Evolutionary conservation across 2,113 vertebrate species (phyloP).

Genomic region (Crotalus viridis): DNA sequence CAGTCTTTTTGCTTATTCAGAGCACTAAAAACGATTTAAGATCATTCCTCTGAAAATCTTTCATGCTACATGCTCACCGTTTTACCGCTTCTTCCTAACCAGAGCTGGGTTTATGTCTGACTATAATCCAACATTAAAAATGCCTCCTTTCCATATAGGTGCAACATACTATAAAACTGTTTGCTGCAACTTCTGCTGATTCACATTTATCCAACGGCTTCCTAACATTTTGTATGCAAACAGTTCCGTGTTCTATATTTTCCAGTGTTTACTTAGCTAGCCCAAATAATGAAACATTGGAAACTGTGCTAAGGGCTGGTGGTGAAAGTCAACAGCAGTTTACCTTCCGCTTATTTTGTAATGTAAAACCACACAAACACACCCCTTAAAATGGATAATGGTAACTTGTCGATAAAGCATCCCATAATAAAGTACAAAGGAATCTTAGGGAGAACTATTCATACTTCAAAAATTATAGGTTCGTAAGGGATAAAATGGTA

Average conservation of each 20-base stretch:
- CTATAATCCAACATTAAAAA: slow-evolving; percentile 31
- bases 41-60: slow-evolving; percentile 19
- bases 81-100: slow-evolving; percentile 32
- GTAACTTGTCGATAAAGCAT: not conserved
- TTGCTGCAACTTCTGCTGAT: not conserved
- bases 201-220: not conserved
- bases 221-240: slow-evolving; percentile 2
- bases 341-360: not conserved
- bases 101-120: slow-evolving; percentile 34
- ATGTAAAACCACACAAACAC: not conserved
- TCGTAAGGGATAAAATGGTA: not conserved
- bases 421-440: not conserved
- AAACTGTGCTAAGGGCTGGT: not conserved
- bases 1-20: not conserved
- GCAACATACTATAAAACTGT: slow-evolving; percentile 11
- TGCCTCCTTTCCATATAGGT: not conserved
- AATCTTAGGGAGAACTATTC: not conserved
- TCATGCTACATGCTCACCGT: slow-evolving; percentile 12
- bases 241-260: not conserved
- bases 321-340: not conserved
- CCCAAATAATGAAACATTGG: not conserved
- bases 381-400: not conserved
- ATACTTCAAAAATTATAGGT: not conserved
- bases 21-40: not conserved
- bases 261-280: slow-evolving; percentile 9